These are phyloP conservation scores for Dissostichus mawsoni DNA, from an alignment of 2,113 vertebrate genomes.

Conservation along the genomic window DNA sequence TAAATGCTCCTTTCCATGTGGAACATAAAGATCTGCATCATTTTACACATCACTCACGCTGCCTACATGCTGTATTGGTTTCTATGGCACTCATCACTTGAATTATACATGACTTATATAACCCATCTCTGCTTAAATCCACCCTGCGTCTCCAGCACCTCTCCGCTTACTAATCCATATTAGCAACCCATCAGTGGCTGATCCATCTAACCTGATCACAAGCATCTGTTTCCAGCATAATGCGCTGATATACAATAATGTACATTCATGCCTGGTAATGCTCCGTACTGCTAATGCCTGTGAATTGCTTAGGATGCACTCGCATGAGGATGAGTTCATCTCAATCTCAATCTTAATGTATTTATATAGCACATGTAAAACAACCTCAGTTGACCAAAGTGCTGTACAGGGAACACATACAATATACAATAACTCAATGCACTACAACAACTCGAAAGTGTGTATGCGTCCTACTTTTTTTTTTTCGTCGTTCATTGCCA, in stretches of 20 bases:
- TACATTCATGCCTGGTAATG: neutral
- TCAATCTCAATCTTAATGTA: too few relatives aligned
- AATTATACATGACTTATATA: slow-evolving; percentile 48
- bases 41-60: slow-evolving; percentile 17
- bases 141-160: slow-evolving; percentile 9
- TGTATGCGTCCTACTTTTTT: too few relatives aligned
- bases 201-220: slow-evolving; percentile 33
- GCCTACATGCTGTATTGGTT: slow-evolving; percentile 21
- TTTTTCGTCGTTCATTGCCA: neutral
- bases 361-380: too few relatives aligned
- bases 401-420: too few relatives aligned
- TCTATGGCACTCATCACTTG: slow-evolving; percentile 26
- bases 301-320: neutral
- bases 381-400: too few relatives aligned
- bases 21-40: neutral
- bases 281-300: neutral
- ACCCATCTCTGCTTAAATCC: slow-evolving; percentile 28
- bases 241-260: neutral
- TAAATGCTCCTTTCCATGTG: too few relatives aligned
- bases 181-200: slow-evolving; percentile 30
- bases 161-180: slow-evolving; percentile 31
- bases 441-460: too few relatives aligned
- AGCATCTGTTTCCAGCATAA: slow-evolving; percentile 46
- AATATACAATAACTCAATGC: too few relatives aligned
- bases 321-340: too few relatives aligned